Conservation (phyloP, 2,888 invertebrate genomes). For the Rhagonycha lutea region DNA sequence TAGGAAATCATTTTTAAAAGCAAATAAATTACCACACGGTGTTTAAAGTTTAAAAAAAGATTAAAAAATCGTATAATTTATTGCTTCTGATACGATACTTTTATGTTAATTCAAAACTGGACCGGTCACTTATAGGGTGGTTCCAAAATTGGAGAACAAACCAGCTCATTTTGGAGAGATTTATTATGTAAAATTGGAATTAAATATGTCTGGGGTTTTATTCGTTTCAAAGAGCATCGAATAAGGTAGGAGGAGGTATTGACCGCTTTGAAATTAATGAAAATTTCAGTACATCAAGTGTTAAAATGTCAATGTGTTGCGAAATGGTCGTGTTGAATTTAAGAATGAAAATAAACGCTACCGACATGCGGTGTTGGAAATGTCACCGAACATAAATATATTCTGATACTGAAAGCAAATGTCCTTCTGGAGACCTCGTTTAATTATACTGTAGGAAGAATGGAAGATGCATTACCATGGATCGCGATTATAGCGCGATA, state of each 20-base stretch:
- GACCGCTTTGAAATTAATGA: background rate
- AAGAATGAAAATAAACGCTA: background rate
- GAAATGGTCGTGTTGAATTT: background rate
- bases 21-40: background rate
- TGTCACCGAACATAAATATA: background rate
- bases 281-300: background rate
- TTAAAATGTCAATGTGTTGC: background rate
- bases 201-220: background rate
- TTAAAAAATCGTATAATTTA: background rate
- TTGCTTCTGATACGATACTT: background rate
- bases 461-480: constrained; percentile 13
- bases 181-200: background rate
- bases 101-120: background rate
- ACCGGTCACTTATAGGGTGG: background rate
- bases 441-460: constrained; percentile 19
- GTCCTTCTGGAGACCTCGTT: constrained; percentile 23
- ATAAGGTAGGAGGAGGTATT: background rate
- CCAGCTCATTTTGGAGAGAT: background rate
- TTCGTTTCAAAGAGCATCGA: background rate
- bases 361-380: background rate
- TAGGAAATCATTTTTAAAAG: background rate
- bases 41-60: background rate
- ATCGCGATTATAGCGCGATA: constrained; percentile 9
- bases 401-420: constrained; percentile 3
- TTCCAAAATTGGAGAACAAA: background rate